Base-by-base conservation (phyloP, 2,888 invertebrate species). In the Drosophila sordidula region DNA sequence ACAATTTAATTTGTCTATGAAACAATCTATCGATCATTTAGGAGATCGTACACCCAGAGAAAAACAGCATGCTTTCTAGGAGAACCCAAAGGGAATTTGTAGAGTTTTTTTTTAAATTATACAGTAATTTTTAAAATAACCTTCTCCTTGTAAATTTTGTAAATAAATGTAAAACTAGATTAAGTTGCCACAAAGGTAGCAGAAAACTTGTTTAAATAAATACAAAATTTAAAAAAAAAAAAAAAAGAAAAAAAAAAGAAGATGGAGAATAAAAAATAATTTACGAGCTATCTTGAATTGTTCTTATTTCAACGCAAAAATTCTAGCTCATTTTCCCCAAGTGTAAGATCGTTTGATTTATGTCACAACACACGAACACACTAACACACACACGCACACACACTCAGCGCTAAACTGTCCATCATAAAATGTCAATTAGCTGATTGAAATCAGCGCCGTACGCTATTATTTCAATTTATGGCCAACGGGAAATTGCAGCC, bases 361-460 rank as follows among this genome's bases (percentile, higher is more conserved):
- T 59, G 52, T 63, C 51, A 56, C 66, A 70, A 44, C 11, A 6
- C 32, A 46, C 46, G 3, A 29, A 29, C 25, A 3, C 29, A 4
- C 52, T n/a, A n/a, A n/a, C 32, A 32, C 25, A 6, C 41, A 22
- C 11, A 34, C 32, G 5, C 52, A 6, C 29, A 25, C 42, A 44
- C 6, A 5, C 18, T 12, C 41, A 22, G 9, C 16, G 25, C 44
- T 54, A 54, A 69, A 50, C 73, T 78, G 84, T 70, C 68, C 51
- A 78, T 85, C 85, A 87, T 86, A 87, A 85, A 87, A 86, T 77
- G 85, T 83, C 85, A 87, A 86, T 86, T 86, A 86, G 75, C 72
- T 75, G 85, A 84, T 84, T 67, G 78, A 80, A 80, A 86, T 86
- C 87, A 77, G 65, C 61, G 74, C 50, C 63, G 49, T 70, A 52